Evolutionary conservation across 2,888 invertebrate species (phyloP).

Genomic region (Tubulanus polymorphus): DNA sequence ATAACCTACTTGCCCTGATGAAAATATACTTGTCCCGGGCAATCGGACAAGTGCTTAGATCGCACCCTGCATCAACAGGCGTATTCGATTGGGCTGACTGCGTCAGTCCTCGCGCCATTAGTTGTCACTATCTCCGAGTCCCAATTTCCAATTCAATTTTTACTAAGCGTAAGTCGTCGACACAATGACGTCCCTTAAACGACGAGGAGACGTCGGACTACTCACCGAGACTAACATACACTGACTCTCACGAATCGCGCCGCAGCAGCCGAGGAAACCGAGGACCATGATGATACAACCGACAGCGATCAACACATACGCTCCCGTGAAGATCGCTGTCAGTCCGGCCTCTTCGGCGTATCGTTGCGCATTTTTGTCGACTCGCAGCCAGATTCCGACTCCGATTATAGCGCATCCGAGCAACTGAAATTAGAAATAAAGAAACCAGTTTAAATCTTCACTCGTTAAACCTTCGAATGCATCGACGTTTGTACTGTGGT

Average conservation of each 20-base stretch:
- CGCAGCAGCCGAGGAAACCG: slow-evolving; percentile 79
- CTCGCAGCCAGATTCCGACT: slow-evolving; percentile 72
- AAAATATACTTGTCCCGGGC: no score
- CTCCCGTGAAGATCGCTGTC: slow-evolving; percentile 63
- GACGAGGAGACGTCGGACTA: slow-evolving; percentile 22
- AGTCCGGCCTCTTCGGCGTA: slow-evolving; percentile 68
- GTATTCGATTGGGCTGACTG: no score
- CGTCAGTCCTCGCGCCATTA: no score
- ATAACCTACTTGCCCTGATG: no score
- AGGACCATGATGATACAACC: slow-evolving; percentile 71
- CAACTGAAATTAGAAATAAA: slow-evolving; percentile 61
- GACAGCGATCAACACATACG: slow-evolving; percentile 69
- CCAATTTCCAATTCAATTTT: neutral
- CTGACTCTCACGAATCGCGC: slow-evolving; percentile 73
- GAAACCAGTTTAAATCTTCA: no score
- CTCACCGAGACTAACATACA: slow-evolving; percentile 73
- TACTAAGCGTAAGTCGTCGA: neutral
- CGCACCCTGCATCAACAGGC: no score
- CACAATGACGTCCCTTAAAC: neutral
- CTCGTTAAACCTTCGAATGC: no score
- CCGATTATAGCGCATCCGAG: slow-evolving; percentile 68
- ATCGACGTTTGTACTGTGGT: no score
- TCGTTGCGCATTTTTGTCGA: slow-evolving; percentile 65
- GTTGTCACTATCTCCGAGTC: no score
- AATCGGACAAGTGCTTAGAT: no score